These are phyloP conservation scores for Actinia equina DNA, from an alignment of 64 coral and sea anemone genomes.

Conservation along the genomic window DNA sequence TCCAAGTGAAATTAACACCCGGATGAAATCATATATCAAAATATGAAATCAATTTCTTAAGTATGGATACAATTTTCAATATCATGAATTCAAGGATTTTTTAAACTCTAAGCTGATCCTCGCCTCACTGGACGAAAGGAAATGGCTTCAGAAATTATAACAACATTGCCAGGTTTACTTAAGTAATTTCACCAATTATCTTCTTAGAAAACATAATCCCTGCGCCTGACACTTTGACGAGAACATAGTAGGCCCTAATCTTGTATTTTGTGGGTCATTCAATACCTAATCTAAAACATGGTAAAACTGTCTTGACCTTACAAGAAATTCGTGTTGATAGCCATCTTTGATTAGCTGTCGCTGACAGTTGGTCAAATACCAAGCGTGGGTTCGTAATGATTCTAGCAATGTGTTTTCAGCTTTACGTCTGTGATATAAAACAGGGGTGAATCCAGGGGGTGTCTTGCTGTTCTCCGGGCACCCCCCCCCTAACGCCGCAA, in stretches of 20 bases:
- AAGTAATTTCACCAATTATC: neutral
- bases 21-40: no score
- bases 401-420: no score
- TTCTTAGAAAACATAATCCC: neutral
- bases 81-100: neutral
- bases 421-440: no score
- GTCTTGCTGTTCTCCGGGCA: no score
- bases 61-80: neutral
- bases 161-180: neutral
- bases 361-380: neutral
- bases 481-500: no score
- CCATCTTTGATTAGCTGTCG: neutral
- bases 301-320: neutral
- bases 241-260: neutral
- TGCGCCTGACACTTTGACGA: neutral
- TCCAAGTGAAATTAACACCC: no score
- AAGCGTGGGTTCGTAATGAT: no score
- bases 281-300: neutral
- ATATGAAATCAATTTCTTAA: neutral
- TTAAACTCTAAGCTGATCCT: neutral
- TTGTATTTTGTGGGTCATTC: neutral
- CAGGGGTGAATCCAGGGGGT: no score
- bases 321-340: neutral
- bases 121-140: neutral
- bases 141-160: neutral